Evolutionary conservation across 1,140 invertebrate genomes (phyloP).

Genomic region (Bombus fervidus): DNA sequence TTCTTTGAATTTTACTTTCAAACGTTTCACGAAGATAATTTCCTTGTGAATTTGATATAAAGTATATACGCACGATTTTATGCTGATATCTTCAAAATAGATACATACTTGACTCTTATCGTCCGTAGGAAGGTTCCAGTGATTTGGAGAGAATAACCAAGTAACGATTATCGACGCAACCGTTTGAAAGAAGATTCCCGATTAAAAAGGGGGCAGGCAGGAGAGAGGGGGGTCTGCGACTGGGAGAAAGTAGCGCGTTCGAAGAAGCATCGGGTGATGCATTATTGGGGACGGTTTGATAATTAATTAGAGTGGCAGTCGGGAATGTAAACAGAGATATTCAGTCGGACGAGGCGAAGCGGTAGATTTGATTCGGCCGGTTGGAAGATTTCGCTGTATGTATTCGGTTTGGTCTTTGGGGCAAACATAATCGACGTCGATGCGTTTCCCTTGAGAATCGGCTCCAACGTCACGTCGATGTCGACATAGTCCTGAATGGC

Average conservation of each 20-base stretch:
- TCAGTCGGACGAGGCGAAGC: slow-evolving; percentile 42
- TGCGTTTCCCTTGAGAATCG: slow-evolving; percentile 65
- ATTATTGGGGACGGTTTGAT: slow-evolving; percentile 65
- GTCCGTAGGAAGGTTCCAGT: too few relatives aligned
- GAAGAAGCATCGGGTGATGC: slow-evolving; percentile 34
- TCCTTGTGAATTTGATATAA: neutral
- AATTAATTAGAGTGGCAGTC: slow-evolving; percentile 75
- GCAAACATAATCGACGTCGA: slow-evolving; percentile 71
- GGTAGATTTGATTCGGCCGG: slow-evolving; percentile 36
- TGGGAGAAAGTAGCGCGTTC: neutral
- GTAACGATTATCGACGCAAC: neutral
- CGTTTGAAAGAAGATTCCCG: neutral
- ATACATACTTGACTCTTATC: too few relatives aligned
- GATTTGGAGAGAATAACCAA: neutral
- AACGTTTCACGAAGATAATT: neutral
- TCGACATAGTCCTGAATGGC: slow-evolving; percentile 25
- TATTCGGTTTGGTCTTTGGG: slow-evolving; percentile 60
- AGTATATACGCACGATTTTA: too few relatives aligned
- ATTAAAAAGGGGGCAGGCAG: accelerated
- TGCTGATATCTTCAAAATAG: too few relatives aligned
- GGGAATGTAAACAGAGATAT: slow-evolving; percentile 64
- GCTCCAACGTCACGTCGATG: slow-evolving; percentile 37
- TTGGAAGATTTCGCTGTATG: slow-evolving; percentile 52
- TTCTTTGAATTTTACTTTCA: neutral
- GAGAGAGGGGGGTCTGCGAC: too few relatives aligned